These are phyloP conservation scores for Sinocyclocheilus anshuiensis DNA, from an alignment of 2,113 vertebrate genomes.

Conservation along the genomic window DNA sequence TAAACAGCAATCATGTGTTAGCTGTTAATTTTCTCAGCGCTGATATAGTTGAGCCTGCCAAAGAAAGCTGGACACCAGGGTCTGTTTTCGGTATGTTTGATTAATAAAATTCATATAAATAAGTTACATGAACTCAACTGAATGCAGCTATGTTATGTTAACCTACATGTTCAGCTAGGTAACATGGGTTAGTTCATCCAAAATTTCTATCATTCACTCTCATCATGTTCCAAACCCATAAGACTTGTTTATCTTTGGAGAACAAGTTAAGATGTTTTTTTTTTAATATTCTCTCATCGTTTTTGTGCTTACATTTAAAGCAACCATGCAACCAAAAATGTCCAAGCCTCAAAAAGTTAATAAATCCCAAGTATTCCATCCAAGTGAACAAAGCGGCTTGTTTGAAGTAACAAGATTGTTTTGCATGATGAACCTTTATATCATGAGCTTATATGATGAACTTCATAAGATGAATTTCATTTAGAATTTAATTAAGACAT, in stretches of 20 bases:
- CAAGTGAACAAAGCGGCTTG: background rate
- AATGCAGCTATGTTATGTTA: too few species aligned
- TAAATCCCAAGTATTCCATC: background rate
- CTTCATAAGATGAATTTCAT: background rate
- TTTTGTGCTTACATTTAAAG: background rate
- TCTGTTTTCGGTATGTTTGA: background rate
- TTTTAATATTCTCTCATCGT: background rate
- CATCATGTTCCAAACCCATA: background rate
- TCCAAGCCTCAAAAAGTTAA: background rate
- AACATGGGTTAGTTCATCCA: background rate
- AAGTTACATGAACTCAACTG: background rate
- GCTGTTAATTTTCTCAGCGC: background rate
- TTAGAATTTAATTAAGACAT: too few species aligned
- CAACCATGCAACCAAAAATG: background rate
- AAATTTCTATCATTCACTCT: background rate
- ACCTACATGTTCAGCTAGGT: background rate
- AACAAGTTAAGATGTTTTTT: background rate
- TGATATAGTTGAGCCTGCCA: background rate
- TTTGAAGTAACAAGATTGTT: too few species aligned
- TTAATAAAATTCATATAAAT: background rate
- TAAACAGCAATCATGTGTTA: background rate
- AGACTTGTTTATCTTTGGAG: background rate
- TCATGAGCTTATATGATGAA: too few species aligned
- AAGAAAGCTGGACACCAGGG: background rate
- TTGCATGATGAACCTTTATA: too few species aligned